Base-by-base conservation (phyloP, 2,888 invertebrate species). In the Linnaemya tessellans region DNA sequence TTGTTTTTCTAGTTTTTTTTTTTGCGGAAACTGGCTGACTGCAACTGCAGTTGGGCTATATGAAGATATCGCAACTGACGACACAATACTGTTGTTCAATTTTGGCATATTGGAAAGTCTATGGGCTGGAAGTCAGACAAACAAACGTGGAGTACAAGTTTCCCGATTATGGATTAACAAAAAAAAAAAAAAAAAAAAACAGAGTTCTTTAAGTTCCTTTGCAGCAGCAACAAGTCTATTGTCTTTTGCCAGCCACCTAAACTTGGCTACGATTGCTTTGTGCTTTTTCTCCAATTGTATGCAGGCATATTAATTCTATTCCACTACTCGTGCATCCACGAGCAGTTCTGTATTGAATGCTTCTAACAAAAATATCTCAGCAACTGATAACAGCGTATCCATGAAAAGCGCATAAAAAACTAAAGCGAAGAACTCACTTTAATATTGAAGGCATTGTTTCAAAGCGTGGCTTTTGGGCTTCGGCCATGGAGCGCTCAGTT, bases 1-100 rank as follows among this genome's bases (percentile, higher is more conserved):
- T 20, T 25, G 15, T 43, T 54, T 43, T n/a, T 49, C 15, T 9
- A 5, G 1, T 1, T 49, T 51, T 49, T 49, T 67, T 18, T 30
- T 77, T 56, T 60, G 35, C 25, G 11, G 51, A 51, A 35, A 54
- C 22, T 22, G 70, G 51, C 30, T 62, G 54, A 25, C 49, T 78
- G 46, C 65, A 67, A 35, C 70, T 81, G 70, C 71, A 77, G 20
- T 70, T 68, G 65, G 77, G 87, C 86, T 88, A 89, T 92, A 92
- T 92, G 90, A 92, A 92, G 92, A 92, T 92, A 92, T 92, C 92
- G 89, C 90, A 92, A 91, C 88, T 87, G 90, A 89, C 90, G 91
- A 92, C 91, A 92, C 90, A 91, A 90, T 92, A 90, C 90, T 88
- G 90, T 89, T 89, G 90, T 90, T 88, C 88, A 90, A 89, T 86